These are phyloP conservation scores for Oncorhynchus clarkii DNA, from an alignment of 2,113 vertebrate genomes.

Conservation along the genomic window DNA sequence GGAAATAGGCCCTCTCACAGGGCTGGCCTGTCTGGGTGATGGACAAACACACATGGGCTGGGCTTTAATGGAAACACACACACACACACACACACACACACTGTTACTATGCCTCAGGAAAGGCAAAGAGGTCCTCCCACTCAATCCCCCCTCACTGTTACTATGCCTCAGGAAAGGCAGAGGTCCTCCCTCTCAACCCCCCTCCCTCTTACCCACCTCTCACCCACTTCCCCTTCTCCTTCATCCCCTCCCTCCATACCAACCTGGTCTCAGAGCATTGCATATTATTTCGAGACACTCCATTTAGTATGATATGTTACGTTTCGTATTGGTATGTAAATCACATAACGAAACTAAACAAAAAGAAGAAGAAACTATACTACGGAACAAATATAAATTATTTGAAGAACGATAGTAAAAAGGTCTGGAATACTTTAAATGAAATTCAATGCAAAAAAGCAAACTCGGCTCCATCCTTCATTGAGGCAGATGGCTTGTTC, in stretches of 20 bases:
- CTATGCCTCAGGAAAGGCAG: constrained; percentile 23
- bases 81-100: neutral
- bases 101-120: constrained; percentile 24
- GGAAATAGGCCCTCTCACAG: constrained; percentile 64
- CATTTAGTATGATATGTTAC: no score
- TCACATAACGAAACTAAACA: no score
- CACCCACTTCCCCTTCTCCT: neutral
- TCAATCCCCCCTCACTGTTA: neutral
- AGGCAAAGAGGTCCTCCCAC: neutral
- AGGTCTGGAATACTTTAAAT: no score
- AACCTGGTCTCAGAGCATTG: no score
- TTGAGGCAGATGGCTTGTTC: no score
- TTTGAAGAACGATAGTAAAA: no score
- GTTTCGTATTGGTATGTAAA: no score
- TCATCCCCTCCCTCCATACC: neutral
- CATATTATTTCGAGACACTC: no score
- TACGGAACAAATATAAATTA: no score
- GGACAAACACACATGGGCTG: constrained; percentile 70
- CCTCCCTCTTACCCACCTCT: neutral
- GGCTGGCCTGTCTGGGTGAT: constrained; percentile 54
- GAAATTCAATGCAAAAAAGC: no score
- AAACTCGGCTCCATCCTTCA: no score
- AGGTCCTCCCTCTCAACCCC: neutral
- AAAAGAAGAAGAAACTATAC: no score
- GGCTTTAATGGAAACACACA: constrained; percentile 15